Evolutionary conservation across 2,888 invertebrate genomes (phyloP).

Genomic region (Harpalus rufipes): DNA sequence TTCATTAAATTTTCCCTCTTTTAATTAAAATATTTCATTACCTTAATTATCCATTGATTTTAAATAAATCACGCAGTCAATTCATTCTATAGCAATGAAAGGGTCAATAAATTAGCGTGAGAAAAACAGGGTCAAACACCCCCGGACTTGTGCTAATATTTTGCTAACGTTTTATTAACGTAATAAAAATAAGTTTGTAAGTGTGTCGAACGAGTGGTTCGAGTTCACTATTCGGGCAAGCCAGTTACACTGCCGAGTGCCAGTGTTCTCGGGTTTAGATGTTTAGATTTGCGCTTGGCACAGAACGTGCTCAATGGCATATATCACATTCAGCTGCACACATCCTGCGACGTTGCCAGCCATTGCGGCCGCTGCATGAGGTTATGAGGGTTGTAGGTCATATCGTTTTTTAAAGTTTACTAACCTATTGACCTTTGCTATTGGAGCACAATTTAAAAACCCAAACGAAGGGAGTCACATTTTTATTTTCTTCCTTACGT

Average conservation of each 20-base stretch:
- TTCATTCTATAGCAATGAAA: slow-evolving; percentile 3
- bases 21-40: slow-evolving; percentile 35
- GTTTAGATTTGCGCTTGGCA: background rate
- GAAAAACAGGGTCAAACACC: slow-evolving; percentile 35
- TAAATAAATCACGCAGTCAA: slow-evolving; percentile 27
- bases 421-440: too few species aligned
- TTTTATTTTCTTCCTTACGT: too few species aligned
- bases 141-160: slow-evolving; percentile 34
- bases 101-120: background rate
- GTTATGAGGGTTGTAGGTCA: too few species aligned
- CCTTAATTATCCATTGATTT: slow-evolving; percentile 32
- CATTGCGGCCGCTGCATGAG: too few species aligned
- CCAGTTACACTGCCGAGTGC: background rate
- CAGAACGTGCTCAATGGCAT: slow-evolving; percentile 26
- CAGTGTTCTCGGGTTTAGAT: background rate
- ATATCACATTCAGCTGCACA: background rate
- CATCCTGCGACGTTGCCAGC: background rate
- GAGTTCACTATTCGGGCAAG: background rate
- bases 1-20: slow-evolving; percentile 29
- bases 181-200: slow-evolving; percentile 27
- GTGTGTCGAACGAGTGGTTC: slow-evolving; percentile 16
- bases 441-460: too few species aligned
- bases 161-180: slow-evolving; percentile 20
- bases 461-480: too few species aligned
- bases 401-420: too few species aligned